Evolutionary conservation across 2,113 vertebrate species (phyloP).

Genomic region (Saccopteryx leptura): DNA sequence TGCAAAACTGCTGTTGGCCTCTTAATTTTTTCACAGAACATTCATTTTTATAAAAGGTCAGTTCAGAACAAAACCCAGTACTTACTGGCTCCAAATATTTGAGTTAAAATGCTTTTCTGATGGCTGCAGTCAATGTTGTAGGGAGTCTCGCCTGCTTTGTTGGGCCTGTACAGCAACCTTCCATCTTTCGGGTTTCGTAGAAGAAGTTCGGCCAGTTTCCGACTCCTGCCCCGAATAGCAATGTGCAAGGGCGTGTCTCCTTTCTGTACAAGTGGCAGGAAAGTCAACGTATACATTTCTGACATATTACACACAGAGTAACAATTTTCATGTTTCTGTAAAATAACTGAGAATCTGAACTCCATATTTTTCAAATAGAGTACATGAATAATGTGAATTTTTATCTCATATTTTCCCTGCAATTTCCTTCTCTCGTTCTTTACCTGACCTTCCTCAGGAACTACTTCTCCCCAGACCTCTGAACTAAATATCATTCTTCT

Average conservation of each 20-base stretch:
- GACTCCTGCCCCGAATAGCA: constrained; percentile 97
- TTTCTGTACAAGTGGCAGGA: constrained; percentile 89
- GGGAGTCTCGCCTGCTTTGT: constrained; percentile 98
- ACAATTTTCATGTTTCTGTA: background rate
- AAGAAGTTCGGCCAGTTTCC: constrained; percentile 97
- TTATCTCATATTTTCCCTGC: background rate
- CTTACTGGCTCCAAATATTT: constrained; percentile 99
- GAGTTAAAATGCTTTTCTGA: constrained; percentile 99
- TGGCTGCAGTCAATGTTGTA: constrained; percentile 99
- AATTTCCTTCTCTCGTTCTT: background rate
- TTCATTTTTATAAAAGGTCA: background rate
- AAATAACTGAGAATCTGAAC: background rate
- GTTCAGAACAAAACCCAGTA: constrained; percentile 37
- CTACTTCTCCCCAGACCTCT: background rate
- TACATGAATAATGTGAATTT: background rate
- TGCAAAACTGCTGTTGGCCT: background rate
- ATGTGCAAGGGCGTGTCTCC: constrained; percentile 98
- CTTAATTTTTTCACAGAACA: background rate
- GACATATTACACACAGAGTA: background rate
- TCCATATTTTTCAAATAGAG: background rate
- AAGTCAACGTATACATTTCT: background rate
- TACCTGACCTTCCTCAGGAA: background rate
- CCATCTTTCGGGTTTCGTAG: constrained; percentile 98
- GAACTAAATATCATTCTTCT: background rate
- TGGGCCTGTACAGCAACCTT: constrained; percentile 96